Conservation (phyloP, 2,797 vertebrate genomes). For the Xenopus petersii region DNA sequence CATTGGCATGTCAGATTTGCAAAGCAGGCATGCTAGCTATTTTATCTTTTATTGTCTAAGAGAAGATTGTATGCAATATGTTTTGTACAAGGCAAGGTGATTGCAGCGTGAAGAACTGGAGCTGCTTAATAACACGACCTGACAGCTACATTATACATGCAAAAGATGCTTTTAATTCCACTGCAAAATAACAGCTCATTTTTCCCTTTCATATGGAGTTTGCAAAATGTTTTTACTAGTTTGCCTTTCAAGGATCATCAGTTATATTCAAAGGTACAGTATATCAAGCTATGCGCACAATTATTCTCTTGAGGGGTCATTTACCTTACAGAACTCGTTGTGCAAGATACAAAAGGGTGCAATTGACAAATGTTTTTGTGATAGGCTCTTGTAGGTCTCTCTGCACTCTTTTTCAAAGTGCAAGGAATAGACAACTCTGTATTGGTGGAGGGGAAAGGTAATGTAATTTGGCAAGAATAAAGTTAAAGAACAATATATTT, state of each 20-base stretch:
- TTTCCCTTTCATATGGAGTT: background rate
- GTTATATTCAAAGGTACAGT: background rate
- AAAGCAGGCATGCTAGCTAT: slow-evolving; percentile 9
- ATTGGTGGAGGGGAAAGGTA: no score
- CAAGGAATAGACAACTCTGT: no score
- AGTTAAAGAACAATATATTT: no score
- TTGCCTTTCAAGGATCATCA: slow-evolving; percentile 11
- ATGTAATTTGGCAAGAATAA: no score
- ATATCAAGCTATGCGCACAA: no score
- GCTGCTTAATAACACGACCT: background rate
- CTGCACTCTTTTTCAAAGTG: no score
- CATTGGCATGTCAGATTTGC: background rate
- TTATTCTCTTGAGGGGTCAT: no score
- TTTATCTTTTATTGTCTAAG: background rate
- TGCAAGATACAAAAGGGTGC: no score
- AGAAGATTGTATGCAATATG: background rate
- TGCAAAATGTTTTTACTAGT: slow-evolving; percentile 7
- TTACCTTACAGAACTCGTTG: no score
- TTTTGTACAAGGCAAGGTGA: slow-evolving; percentile 1
- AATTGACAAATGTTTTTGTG: no score
- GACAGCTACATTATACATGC: slow-evolving; percentile 4
- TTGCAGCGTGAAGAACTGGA: background rate
- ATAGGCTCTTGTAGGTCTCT: no score
- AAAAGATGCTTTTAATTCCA: slow-evolving; percentile 10
- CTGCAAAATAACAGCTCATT: slow-evolving; percentile 1